These are phyloP conservation scores for Stegostoma tigrinum DNA, from an alignment of 2,113 vertebrate species.

Conservation along the genomic window DNA sequence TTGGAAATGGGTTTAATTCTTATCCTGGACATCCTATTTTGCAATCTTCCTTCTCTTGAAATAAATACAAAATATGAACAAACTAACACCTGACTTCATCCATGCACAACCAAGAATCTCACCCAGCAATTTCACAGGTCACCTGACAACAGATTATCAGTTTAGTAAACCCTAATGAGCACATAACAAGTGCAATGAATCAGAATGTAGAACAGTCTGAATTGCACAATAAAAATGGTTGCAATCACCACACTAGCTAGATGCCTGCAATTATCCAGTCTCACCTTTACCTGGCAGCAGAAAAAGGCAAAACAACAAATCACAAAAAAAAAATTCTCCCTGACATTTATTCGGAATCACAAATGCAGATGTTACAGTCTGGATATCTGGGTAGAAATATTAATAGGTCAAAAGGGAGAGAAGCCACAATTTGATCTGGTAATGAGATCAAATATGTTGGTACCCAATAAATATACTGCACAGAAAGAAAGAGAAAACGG, in stretches of 20 bases:
- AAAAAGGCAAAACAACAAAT: not conserved
- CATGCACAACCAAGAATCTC: not conserved
- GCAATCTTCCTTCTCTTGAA: not conserved
- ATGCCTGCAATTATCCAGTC: not conserved
- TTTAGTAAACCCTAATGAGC: not conserved
- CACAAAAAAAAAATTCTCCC: not conserved
- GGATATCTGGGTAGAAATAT: not conserved
- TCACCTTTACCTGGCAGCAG: not conserved
- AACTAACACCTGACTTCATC: not conserved
- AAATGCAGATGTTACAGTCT: not conserved
- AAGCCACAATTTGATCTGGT: not conserved
- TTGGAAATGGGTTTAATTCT: not conserved
- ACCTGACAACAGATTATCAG: constrained; percentile 1
- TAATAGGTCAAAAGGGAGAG: not conserved
- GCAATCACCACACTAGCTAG: not conserved
- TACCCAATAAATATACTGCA: not conserved
- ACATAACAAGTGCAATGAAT: not conserved
- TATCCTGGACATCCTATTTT: not conserved
- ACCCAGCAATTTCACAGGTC: not conserved
- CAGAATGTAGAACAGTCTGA: not conserved
- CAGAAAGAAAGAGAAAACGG: not conserved
- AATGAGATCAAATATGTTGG: not conserved
- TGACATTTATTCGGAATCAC: not conserved
- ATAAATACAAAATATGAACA: not conserved
- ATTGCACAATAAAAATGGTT: not conserved